Conservation (phyloP, 1,140 invertebrate species). For the Goniozus legneri region DNA sequence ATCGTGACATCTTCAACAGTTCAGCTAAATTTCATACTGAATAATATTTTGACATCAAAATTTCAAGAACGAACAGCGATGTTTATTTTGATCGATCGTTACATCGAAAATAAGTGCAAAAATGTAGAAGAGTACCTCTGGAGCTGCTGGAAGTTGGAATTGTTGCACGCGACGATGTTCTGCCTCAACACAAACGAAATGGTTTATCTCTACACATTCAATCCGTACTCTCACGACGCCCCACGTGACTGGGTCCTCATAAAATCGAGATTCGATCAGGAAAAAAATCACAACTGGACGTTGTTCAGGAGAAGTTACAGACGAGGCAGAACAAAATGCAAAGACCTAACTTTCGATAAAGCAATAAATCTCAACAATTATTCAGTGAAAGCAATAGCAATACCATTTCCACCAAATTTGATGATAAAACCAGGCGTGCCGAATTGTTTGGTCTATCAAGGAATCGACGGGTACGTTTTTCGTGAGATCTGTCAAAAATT, state of each 20-base stretch:
- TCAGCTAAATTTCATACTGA: too few species aligned
- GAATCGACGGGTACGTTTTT: neutral
- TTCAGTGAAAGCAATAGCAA: neutral
- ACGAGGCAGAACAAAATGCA: conserved; percentile 1
- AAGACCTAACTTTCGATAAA: conserved; percentile 3
- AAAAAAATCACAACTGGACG: neutral
- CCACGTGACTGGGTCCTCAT: neutral
- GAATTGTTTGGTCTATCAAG: neutral
- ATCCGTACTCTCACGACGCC: conserved; percentile 2
- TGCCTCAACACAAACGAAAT: neutral
- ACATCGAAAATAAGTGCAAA: neutral
- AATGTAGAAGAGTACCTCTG: neutral
- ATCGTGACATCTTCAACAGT: too few species aligned
- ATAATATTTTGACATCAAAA: too few species aligned
- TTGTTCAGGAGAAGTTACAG: neutral
- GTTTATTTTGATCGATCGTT: too few species aligned
- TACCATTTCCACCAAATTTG: neutral
- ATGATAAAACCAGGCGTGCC: neutral
- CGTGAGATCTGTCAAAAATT: neutral
- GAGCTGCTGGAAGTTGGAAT: neutral
- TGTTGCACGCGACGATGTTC: neutral
- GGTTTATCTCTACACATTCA: conserved; percentile 3
- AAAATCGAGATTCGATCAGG: neutral
- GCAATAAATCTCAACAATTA: neutral
- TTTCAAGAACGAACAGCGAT: too few species aligned